Conservation (phyloP, 2,888 invertebrate genomes). For the Crematogaster levior region DNA sequence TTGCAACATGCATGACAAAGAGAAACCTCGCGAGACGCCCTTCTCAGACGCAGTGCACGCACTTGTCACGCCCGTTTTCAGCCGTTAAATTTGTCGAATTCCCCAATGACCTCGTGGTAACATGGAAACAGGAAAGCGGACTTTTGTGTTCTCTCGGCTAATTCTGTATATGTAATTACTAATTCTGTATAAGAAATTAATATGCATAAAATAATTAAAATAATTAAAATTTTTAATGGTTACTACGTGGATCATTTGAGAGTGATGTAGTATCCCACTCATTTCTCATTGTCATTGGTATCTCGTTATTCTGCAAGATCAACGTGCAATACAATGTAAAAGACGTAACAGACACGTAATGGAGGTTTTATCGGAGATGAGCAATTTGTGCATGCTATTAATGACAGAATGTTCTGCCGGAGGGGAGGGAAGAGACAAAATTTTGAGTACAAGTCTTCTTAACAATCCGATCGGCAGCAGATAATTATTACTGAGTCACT, state of each 20-base stretch:
- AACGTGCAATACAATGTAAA: not conserved
- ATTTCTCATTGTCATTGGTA: not conserved
- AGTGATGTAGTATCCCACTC: not conserved
- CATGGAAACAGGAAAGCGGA: not conserved
- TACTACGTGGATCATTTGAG: not conserved
- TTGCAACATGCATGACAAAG: constrained; percentile 47
- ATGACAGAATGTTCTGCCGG: constrained; percentile 12
- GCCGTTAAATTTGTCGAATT: constrained; percentile 75
- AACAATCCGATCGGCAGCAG: constrained; percentile 29
- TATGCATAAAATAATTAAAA: constrained; percentile 24
- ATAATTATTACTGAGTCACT: constrained; percentile 51
- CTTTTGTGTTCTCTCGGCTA: not conserved
- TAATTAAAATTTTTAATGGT: too few relatives aligned
- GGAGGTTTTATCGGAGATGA: constrained; percentile 25
- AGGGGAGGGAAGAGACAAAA: not conserved
- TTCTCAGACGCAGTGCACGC: constrained; percentile 66
- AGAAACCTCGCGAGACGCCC: constrained; percentile 56
- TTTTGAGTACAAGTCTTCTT: constrained; percentile 17
- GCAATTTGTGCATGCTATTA: constrained; percentile 46
- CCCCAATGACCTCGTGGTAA: constrained; percentile 35
- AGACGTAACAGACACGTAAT: constrained; percentile 22
- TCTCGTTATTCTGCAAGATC: not conserved
- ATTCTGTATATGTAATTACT: not conserved
- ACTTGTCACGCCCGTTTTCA: constrained; percentile 75
- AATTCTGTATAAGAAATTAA: constrained; percentile 13